phyloP scores from a whole-genome alignment of 1,140 invertebrate genomes.

The Monomorium pharaonis region DNA sequence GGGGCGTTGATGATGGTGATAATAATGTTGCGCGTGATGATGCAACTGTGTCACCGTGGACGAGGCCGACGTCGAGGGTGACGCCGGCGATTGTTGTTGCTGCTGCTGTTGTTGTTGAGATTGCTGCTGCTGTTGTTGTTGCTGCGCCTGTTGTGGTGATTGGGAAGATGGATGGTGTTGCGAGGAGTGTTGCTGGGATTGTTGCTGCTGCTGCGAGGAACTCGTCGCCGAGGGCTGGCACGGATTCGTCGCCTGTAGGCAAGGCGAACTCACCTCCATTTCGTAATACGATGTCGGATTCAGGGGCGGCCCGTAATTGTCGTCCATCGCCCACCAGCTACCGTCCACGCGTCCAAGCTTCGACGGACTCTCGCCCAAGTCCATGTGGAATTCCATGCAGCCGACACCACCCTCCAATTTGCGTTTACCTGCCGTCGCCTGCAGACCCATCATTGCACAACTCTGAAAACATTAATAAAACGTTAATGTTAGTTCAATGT shows the following conservation, averaged over 20 bases:
- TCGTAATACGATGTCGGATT: conserved; percentile 78
- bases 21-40: conserved; percentile 70
- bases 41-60: conserved; percentile 68
- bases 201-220: conserved; percentile 66
- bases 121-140: conserved; percentile 61
- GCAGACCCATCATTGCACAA: conserved; percentile 92
- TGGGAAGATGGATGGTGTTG: conserved; percentile 57
- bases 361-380: conserved; percentile 83
- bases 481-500: background rate
- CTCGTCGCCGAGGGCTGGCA: conserved; percentile 69
- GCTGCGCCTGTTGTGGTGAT: conserved; percentile 45
- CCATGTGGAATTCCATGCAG: conserved; percentile 84
- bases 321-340: conserved; percentile 84
- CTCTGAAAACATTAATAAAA: conserved; percentile 85
- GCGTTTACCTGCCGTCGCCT: conserved; percentile 90
- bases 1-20: conserved; percentile 77
- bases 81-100: conserved; percentile 65
- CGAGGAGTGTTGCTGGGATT: conserved; percentile 54
- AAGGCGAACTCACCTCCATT: conserved; percentile 78
- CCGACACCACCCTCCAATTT: conserved; percentile 87
- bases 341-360: conserved; percentile 83
- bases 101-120: conserved; percentile 45
- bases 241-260: conserved; percentile 74
- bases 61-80: conserved; percentile 58
- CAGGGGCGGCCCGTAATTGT: conserved; percentile 75